Conservation (phyloP, 1,140 invertebrate genomes). For the Lerema accius region DNA sequence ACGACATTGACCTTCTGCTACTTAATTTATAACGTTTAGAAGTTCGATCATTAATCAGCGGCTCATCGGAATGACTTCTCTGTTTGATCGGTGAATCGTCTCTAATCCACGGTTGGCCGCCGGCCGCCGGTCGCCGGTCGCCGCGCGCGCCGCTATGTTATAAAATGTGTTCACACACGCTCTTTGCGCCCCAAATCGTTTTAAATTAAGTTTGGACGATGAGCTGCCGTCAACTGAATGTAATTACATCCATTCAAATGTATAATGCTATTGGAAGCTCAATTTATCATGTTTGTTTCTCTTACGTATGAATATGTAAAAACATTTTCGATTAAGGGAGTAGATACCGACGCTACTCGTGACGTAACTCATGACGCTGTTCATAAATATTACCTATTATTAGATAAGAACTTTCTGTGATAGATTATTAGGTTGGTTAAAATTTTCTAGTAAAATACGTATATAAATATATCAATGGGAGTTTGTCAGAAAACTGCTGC, state of each 20-base stretch:
- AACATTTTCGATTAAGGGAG: neutral
- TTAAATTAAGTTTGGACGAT: constrained; percentile 26
- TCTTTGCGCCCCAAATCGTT: constrained; percentile 30
- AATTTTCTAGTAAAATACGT: too few relatives aligned
- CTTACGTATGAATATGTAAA: neutral
- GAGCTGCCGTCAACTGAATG: constrained; percentile 27
- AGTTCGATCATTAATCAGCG: constrained; percentile 23
- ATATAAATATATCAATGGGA: too few relatives aligned
- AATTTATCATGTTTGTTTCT: constrained; percentile 25
- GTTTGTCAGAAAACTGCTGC: too few relatives aligned
- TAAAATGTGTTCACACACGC: constrained; percentile 20
- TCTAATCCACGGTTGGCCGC: constrained; percentile 24
- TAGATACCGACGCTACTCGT: too few relatives aligned
- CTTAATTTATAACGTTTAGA: constrained; percentile 13
- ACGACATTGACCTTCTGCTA: neutral
- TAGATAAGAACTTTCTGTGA: too few relatives aligned
- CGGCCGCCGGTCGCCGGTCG: too few relatives aligned
- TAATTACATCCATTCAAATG: constrained; percentile 30
- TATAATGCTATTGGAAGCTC: constrained; percentile 26
- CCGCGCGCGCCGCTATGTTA: neutral
- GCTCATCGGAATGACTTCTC: constrained; percentile 18
- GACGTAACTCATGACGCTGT: too few relatives aligned
- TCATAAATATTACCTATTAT: too few relatives aligned
- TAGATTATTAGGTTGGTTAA: too few relatives aligned
- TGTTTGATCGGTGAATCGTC: constrained; percentile 34